Evolutionary conservation across 2,797 vertebrate genomes (phyloP).

Genomic region (Lacerta viridis): DNA sequence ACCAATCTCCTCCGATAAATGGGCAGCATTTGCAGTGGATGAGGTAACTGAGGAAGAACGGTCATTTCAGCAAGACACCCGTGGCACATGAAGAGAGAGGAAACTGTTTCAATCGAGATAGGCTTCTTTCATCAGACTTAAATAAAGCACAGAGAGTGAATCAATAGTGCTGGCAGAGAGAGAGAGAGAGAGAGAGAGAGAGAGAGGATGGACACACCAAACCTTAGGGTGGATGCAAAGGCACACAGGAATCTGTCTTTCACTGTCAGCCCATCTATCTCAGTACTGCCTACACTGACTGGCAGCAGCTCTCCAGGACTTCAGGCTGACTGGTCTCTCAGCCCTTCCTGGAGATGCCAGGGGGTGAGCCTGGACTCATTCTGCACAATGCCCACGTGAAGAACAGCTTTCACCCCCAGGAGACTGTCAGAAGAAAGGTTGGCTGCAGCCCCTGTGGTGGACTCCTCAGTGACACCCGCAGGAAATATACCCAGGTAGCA

Average conservation of each 20-base stretch:
- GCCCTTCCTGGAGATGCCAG: too few species aligned
- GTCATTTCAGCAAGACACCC: background rate
- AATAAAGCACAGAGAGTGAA: conserved; percentile 16
- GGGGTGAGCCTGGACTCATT: background rate
- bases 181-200: background rate
- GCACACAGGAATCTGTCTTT: too few species aligned
- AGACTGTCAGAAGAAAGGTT: too few species aligned
- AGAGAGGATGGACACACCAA: background rate
- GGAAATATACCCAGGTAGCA: background rate
- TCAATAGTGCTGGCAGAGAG: background rate
- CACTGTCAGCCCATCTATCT: too few species aligned
- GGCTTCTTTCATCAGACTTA: background rate
- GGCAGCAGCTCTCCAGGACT: too few species aligned
- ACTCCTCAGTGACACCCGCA: background rate
- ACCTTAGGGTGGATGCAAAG: background rate
- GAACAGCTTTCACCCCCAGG: too few species aligned
- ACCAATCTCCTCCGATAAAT: background rate
- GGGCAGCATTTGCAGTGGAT: background rate
- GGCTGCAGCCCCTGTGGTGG: too few species aligned
- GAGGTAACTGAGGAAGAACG: background rate
- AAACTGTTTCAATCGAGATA: background rate
- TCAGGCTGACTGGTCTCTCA: too few species aligned
- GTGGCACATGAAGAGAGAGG: background rate
- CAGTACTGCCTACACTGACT: too few species aligned
- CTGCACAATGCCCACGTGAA: background rate